Base-by-base conservation (phyloP, 2,888 invertebrate species). In the Habrosyne pyritoides region DNA sequence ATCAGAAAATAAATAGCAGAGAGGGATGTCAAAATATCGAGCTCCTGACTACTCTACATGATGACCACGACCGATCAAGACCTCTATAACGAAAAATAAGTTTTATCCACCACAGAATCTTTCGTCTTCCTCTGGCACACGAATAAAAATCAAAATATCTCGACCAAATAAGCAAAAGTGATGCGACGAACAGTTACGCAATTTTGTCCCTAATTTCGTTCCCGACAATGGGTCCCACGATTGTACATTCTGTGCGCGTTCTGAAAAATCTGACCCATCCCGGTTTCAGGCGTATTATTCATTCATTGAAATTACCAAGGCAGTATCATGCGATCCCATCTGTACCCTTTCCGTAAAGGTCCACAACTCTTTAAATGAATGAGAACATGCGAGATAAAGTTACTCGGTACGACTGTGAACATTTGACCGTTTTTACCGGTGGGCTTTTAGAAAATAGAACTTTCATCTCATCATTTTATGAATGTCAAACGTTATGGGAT, bases 261-360 rank as follows among this genome's bases (percentile, higher is more conserved):
- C 42, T 42, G 42, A 42, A 42, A 42, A 42, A 42, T 42, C 42
- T 42, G 42, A 42, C 18, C 42, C 42, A 42, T 18, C 18, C 42
- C 8, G 42, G 18, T 18, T 42, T 6, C 42, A 18, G 18, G 18
- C 42, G 42, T 42, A 42, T 42, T 42, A 69, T 69, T 71, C 67
- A 70, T 68, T 69, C 68, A 71, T 61, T 57, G 64, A 65, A 63
- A 67, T 73, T 64, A 72, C 67, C 57, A 56, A 52, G 54, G 52
- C 55, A 52, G 55, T 71, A 69, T 71, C 68, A 50, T 47, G 18
- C 42, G 42, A 54, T 58, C 64, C 63, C 63, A 69, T 70, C 70
- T 65, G 64, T 61, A 62, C 64, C 71, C 62, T 66, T 57, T 56
- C 14, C 42, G 42, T 42, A 42, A 42, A 42, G 42, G 42, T 42